Percentiles rank a stretch among this genome's conserved stretches.
Evolutionary conservation across 64 coral and sea anemone genomes (phyloP).

Genomic region (Porites australiensis): DNA sequence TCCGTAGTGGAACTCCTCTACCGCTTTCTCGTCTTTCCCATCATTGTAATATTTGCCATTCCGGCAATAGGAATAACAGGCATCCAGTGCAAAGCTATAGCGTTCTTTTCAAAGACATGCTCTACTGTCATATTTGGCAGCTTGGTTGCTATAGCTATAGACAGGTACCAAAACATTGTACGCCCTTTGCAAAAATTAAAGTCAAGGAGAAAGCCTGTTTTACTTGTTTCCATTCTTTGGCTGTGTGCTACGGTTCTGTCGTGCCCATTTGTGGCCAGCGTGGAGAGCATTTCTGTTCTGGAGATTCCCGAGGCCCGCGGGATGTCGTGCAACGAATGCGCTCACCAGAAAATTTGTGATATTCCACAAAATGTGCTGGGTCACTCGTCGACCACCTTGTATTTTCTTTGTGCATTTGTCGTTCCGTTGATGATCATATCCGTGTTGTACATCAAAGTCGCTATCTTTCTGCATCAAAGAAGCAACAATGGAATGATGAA

Average conservation of each 20-base stretch:
- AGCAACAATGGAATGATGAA: background rate
- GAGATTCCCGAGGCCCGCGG: constrained; percentile 13
- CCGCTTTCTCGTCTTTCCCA: constrained; percentile 5
- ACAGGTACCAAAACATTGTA: constrained; percentile 54
- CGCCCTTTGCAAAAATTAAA: constrained; percentile 14
- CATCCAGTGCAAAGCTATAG: constrained; percentile 9
- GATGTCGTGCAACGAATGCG: background rate
- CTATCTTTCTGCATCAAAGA: constrained; percentile 14
- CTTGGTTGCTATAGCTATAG: constrained; percentile 21
- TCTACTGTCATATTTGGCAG: constrained; percentile 20
- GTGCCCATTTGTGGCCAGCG: background rate
- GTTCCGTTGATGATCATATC: background rate
- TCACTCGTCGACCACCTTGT: background rate
- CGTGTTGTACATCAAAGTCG: constrained; percentile 19
- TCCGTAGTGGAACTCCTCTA: constrained; percentile 23
- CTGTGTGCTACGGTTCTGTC: background rate
- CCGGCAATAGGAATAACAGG: background rate
- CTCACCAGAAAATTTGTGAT: background rate
- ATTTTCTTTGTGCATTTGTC: background rate
- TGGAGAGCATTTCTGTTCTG: constrained; percentile 13
- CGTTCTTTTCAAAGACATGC: background rate
- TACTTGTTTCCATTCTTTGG: constrained; percentile 19
- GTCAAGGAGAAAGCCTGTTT: background rate
- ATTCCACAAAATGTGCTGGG: background rate
- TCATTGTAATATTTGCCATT: background rate